phyloP scores from a whole-genome alignment of 2,113 vertebrate genomes.

The Nycticryphes semicollaris region DNA sequence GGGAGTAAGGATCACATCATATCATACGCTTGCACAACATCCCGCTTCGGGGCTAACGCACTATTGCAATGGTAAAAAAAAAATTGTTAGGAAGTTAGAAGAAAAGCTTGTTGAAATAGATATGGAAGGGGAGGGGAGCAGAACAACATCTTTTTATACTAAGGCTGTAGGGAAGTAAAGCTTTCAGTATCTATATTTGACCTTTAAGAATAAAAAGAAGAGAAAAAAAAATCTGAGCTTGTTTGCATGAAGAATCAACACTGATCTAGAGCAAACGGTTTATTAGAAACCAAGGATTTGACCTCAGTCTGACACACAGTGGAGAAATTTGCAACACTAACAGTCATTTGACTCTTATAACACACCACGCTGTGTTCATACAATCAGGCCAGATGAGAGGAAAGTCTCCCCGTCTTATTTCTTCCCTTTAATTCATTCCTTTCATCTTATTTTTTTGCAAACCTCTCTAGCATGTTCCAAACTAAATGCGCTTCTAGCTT shows the following conservation, averaged over 20 bases:
- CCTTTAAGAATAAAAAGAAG: neutral
- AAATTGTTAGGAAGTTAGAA: neutral
- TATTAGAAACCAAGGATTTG: neutral
- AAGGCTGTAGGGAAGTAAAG: neutral
- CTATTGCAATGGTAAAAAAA: neutral
- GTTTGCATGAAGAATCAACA: neutral
- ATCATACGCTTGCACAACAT: neutral
- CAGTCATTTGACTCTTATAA: conserved; percentile 25
- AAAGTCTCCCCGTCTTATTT: neutral
- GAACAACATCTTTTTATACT: neutral
- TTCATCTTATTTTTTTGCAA: conserved; percentile 34
- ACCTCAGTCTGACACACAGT: neutral
- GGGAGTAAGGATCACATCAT: neutral
- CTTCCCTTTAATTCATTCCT: conserved; percentile 15
- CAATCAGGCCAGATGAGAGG: neutral
- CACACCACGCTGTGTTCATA: neutral
- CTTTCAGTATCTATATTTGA: neutral
- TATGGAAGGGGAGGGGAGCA: neutral
- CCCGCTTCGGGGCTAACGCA: neutral
- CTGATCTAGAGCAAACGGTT: neutral
- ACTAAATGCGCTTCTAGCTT: neutral
- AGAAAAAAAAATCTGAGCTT: neutral
- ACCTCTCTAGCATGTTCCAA: neutral
- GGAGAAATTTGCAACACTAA: conserved; percentile 29
- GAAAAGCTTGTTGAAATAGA: neutral